Percentiles rank a stretch among this genome's conserved stretches.
phyloP scores from a whole-genome alignment of 2,888 invertebrate species.

The Scaptomyza cyrtandrae region DNA sequence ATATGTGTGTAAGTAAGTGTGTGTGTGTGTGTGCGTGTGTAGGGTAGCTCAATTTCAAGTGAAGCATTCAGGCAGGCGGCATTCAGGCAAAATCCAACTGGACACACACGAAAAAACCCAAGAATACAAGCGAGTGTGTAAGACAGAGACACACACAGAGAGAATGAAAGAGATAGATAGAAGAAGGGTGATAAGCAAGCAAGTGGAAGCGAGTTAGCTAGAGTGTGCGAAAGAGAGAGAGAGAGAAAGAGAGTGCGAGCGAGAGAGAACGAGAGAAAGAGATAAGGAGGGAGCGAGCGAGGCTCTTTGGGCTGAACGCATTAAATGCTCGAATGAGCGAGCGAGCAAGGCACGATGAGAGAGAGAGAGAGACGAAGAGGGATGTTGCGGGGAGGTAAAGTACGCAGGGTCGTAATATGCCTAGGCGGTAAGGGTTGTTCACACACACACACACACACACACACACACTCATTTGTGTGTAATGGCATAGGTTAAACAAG shows the following conservation, averaged over 20 bases:
- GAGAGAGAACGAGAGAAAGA: background rate
- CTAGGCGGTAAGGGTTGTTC: conserved; percentile 60
- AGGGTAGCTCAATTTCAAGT: conserved; percentile 70
- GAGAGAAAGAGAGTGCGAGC: background rate
- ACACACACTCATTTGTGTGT: conserved; percentile 9
- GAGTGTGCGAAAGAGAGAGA: conserved; percentile 1
- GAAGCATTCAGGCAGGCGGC: conserved; percentile 57
- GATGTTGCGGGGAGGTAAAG: conserved; percentile 10
- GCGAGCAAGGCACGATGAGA: conserved; percentile 21
- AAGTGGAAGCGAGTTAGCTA: conserved; percentile 15
- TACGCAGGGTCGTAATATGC: conserved; percentile 24
- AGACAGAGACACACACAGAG: background rate
- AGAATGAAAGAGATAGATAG: background rate
- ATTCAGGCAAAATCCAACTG: conserved; percentile 50
- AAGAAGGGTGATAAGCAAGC: background rate
- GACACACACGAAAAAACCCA: conserved; percentile 27
- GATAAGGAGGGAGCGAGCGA: conserved; percentile 9
- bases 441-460: conserved; percentile 28
- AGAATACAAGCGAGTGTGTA: conserved; percentile 7
- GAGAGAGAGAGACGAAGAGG: conserved; percentile 4
- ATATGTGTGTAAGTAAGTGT: conserved; percentile 21
- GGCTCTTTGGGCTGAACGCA: conserved; percentile 54
- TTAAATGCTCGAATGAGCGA: conserved; percentile 52
- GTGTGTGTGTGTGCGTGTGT: conserved; percentile 25
- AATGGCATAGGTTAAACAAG: conserved; percentile 40